Conservation (phyloP, 2,113 vertebrate genomes). For the Aphelocoma coerulescens region DNA sequence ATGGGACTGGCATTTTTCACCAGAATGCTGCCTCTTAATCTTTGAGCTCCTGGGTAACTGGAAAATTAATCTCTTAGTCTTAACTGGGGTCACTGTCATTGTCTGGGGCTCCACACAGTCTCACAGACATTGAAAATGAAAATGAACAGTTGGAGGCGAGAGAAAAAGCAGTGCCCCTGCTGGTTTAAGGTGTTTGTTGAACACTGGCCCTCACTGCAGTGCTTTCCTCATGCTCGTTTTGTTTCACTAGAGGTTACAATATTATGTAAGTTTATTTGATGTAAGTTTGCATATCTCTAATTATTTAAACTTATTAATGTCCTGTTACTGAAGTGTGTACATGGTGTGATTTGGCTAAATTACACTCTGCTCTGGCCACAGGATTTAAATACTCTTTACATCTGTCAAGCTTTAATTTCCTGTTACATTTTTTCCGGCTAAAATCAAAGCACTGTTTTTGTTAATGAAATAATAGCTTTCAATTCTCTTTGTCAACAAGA, state of each 20-base stretch:
- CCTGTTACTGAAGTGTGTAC: background rate
- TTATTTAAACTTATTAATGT: background rate
- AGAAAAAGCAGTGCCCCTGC: background rate
- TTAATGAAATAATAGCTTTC: background rate
- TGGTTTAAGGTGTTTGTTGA: background rate
- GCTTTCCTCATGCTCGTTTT: background rate
- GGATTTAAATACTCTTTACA: background rate
- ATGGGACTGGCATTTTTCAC: background rate
- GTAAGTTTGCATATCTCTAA: background rate
- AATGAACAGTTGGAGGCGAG: background rate
- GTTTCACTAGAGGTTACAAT: background rate
- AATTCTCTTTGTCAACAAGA: background rate
- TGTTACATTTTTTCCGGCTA: background rate
- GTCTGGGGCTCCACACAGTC: background rate
- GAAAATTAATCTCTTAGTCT: background rate
- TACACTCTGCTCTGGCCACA: background rate
- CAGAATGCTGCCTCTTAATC: background rate
- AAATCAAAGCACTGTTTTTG: background rate
- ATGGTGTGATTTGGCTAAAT: background rate
- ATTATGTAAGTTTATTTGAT: background rate
- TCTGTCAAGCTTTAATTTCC: background rate
- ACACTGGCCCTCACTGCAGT: background rate
- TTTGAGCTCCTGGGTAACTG: background rate
- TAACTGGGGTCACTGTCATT: background rate
- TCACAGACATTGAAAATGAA: background rate